Base-by-base conservation (phyloP, 2,113 vertebrate genomes). In the Onychostoma macrolepis region DNA sequence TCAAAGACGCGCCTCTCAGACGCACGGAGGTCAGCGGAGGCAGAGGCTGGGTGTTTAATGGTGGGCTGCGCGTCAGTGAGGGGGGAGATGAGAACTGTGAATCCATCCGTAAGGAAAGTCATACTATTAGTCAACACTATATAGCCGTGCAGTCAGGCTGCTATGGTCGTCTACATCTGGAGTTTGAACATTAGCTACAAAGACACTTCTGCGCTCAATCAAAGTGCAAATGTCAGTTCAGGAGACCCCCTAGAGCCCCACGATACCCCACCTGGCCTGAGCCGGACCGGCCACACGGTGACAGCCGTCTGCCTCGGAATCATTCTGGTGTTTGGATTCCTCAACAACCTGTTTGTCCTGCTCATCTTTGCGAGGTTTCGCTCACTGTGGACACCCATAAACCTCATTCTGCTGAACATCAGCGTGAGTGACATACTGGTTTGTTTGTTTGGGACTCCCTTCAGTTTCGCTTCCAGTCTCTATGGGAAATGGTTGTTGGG, bases 401-500 rank as follows among this genome's bases (percentile, higher is more conserved):
- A 93, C 36, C 86, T 95, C 74, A 92, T 95, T 48, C 92, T 95
- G 89, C 45, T 96, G 63, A 95, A 96, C 92, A 96, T 96, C 91
- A 95, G 92, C 61, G 89, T 93, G 56, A 95, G 95, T 88, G 95
- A 95, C 91, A 7, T 95, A 30, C 93, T 94, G 10, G 93, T 95
- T 30, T 96, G 95, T 85, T 69, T 88, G 0, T 94, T 93, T 63
- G 94, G 94, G 56, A 96, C 95, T 0, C 95, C 94, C 0, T 93
- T 95, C 88, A 95, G 94, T 33, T 95, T 96, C 80, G 94, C 94
- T 0, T 94, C 95, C 24, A 95, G 93, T 76, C 48, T 95, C 41
- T 90, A 89, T 24, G 94, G 95, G 0, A 88, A 91, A 10, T 95
- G 94, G 95, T 89, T 95, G 1, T 91, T 94, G 0, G 95, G 95